Evolutionary conservation across 2,113 vertebrate genomes (phyloP).

Genomic region (Halichoerus grypus): DNA sequence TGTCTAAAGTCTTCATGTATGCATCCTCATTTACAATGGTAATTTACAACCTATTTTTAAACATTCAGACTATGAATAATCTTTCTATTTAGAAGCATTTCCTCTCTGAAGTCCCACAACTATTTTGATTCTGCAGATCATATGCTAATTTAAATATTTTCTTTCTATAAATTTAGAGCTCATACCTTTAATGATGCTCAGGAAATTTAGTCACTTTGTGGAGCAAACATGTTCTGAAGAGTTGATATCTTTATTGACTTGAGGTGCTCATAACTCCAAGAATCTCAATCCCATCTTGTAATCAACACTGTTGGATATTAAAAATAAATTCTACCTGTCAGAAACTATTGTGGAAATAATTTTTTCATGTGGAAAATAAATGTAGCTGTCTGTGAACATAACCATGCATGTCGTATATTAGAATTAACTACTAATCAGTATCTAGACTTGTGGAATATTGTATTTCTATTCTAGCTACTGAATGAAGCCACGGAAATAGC

Average conservation of each 20-base stretch:
- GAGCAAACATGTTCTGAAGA: neutral
- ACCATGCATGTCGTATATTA: neutral
- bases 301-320: neutral
- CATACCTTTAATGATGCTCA: slow-evolving; percentile 1
- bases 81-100: slow-evolving; percentile 58
- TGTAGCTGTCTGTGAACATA: neutral
- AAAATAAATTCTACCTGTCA: neutral
- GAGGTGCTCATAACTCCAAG: neutral
- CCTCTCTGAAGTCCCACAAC: slow-evolving; percentile 12
- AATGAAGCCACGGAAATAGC: neutral
- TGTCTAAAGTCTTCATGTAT: slow-evolving; percentile 3
- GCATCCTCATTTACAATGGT: slow-evolving; percentile 55
- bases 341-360: neutral
- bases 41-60: slow-evolving; percentile 67
- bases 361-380: slow-evolving; percentile 46
- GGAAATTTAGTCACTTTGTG: slow-evolving; percentile 51
- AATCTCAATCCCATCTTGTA: neutral
- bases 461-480: slow-evolving; percentile 30
- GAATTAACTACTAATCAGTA: neutral
- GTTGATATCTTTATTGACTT: slow-evolving; percentile 23
- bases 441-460: neutral
- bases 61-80: slow-evolving; percentile 60
- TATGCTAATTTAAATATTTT: slow-evolving; percentile 50
- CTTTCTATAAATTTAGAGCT: slow-evolving; percentile 56
- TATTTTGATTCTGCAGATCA: slow-evolving; percentile 26